Percentiles rank a stretch among this genome's conserved stretches.
Conservation (phyloP, 2,113 vertebrate genomes). For the Gopherus flavomarginatus region DNA sequence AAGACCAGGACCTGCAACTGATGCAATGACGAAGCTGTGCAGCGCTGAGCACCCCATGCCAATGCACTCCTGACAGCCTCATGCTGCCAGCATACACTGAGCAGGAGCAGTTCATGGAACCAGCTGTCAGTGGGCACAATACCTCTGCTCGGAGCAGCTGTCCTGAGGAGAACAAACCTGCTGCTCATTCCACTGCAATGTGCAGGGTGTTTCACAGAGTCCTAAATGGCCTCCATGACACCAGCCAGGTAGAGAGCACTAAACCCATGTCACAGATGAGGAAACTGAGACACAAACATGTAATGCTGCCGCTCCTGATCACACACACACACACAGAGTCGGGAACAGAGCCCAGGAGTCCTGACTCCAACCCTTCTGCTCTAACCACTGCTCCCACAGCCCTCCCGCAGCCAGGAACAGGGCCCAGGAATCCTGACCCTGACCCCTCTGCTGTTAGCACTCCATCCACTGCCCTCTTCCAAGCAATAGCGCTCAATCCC, state of each 20-base stretch:
- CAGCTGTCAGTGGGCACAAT: background rate
- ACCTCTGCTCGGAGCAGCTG: background rate
- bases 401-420: background rate
- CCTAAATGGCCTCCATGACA: background rate
- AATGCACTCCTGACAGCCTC: background rate
- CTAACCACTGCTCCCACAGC: background rate
- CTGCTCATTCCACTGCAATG: background rate
- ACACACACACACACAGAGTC: background rate
- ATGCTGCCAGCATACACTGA: background rate
- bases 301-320: conserved; percentile 17
- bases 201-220: background rate
- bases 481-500: background rate
- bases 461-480: background rate
- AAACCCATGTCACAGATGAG: background rate
- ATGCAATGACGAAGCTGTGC: background rate
- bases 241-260: background rate
- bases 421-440: background rate
- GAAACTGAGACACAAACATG: background rate
- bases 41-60: background rate
- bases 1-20: no score
- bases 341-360: background rate
- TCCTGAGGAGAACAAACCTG: background rate
- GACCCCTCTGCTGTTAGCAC: background rate
- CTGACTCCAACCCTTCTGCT: background rate
- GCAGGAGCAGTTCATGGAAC: background rate